Base-by-base conservation (phyloP, 2,797 vertebrate genomes). In the Melanotaenia parkinsoni region DNA sequence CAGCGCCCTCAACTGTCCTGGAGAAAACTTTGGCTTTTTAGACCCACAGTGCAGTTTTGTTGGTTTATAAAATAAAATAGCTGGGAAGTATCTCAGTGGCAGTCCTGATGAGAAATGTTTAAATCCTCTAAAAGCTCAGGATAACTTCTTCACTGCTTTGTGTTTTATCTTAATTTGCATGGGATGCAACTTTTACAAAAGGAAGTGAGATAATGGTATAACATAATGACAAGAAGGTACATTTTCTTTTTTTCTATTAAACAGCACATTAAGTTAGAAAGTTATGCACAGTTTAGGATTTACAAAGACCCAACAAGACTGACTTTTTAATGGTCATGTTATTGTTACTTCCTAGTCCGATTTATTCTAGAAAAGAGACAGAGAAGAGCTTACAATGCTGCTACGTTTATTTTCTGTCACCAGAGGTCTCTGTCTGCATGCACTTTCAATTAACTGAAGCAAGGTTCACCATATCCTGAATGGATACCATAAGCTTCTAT, bases 1-100 rank as follows among this genome's bases (percentile, higher is more conserved):
- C 81, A 88, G 87, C 83, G 51, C 86, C 89, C 87, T 79, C 83
- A 5, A 47, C 74, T 83, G 88, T 77, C 64, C 28, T 50, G 40
- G 20, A 67, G 20, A 18, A 59, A 69, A 54, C 18, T 12, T 12
- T 35, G 22, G 5, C 1, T 45, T 75, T 30, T 58, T 57, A 51
- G 16, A 58, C 3, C 16, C 35, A 62, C 33, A 8, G 6, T 58
- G 20, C n/a, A 8, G 9, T 40, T 57, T 43, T 30, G 56, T 43
- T 7, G 35, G 35, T 9, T 64, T 37, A 9, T 10, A 43, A 24
- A 24, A 16, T 28, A 9, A 18, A 11, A 11, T 43, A 20, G n/a
- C 3, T 26, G 14, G 35, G 24, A 12, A 22, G 14, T 1, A 26
- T 50, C 22, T 68, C 8, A 2, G n/a, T 22, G 28, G 4, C 18